Percentiles rank a stretch among this genome's conserved stretches.
Conservation (phyloP, 2,113 vertebrate genomes). For the Gambusia holbrooki region DNA sequence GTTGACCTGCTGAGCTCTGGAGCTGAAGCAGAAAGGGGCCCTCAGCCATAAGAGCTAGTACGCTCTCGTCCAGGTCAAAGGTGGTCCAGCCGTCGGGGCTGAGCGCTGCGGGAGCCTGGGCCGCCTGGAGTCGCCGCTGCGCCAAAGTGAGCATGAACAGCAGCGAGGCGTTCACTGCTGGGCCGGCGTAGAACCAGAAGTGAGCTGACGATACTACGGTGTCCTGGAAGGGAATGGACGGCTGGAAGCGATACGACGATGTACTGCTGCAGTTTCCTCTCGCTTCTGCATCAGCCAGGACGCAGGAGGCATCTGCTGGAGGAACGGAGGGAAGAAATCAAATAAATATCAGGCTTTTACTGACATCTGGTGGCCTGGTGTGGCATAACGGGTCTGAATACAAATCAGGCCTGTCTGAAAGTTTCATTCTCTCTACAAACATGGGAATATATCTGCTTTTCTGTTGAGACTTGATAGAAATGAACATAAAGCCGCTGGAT, state of each 20-base stretch:
- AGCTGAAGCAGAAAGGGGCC: constrained; percentile 83
- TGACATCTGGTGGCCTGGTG: constrained; percentile 1
- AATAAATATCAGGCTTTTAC: background rate
- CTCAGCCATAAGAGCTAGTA: constrained; percentile 63
- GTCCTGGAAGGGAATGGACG: constrained; percentile 76
- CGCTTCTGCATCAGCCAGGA: constrained; percentile 8
- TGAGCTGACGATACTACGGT: constrained; percentile 82
- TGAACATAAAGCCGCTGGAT: background rate
- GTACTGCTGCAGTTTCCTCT: constrained; percentile 47
- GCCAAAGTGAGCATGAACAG: constrained; percentile 61
- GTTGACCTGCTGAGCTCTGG: constrained; percentile 82
- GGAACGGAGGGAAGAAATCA: background rate
- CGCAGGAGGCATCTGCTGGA: constrained; percentile 74
- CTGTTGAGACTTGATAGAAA: background rate
- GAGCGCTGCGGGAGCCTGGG: constrained; percentile 19
- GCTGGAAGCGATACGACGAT: constrained; percentile 88
- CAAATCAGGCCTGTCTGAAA: no score
- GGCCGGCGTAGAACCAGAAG: constrained; percentile 89
- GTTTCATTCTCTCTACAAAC: background rate
- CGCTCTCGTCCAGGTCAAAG: constrained; percentile 64
- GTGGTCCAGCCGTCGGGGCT: constrained; percentile 82
- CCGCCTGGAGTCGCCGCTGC: constrained; percentile 54
- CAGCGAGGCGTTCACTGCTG: constrained; percentile 35
- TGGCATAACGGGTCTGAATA: no score
- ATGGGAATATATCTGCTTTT: background rate